These are phyloP conservation scores for Globodera ellingtonae DNA, from an alignment of 1,140 invertebrate genomes.

Conservation along the genomic window DNA sequence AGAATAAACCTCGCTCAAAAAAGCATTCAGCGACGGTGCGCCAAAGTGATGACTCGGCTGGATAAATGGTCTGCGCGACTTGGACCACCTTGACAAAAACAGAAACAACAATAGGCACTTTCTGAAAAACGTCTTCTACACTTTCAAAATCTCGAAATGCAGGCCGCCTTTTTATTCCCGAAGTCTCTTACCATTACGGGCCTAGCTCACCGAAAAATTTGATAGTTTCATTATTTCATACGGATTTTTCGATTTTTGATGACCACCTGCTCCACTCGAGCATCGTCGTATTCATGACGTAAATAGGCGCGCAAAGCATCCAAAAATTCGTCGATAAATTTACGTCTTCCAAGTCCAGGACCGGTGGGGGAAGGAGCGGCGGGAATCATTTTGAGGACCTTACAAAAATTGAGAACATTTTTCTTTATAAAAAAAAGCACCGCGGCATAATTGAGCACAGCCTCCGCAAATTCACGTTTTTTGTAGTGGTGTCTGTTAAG, in stretches of 20 bases:
- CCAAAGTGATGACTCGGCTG: constrained; percentile 17
- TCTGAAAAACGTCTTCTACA: too few species aligned
- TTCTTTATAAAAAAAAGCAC: not conserved
- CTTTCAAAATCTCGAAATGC: too few species aligned
- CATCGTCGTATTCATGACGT: constrained; percentile 15
- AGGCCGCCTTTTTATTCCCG: too few species aligned
- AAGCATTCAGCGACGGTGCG: constrained; percentile 23
- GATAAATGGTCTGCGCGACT: constrained; percentile 20
- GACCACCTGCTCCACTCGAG: not conserved
- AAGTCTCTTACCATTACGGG: too few species aligned
- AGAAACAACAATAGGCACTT: not conserved
- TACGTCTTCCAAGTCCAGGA: not conserved
- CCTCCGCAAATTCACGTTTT: constrained; percentile 11
- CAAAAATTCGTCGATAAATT: constrained; percentile 32
- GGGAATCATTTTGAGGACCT: constrained; percentile 4
- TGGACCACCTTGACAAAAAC: constrained; percentile 16
- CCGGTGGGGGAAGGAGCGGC: not conserved
- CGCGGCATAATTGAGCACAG: constrained; percentile 17
- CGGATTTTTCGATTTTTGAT: not conserved
- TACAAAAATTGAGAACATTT: not conserved
- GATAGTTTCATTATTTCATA: too few species aligned
- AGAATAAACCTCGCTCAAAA: constrained; percentile 6
- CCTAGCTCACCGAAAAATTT: too few species aligned
- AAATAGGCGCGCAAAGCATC: constrained; percentile 17
- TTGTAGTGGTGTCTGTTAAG: constrained; percentile 6